Base-by-base conservation (phyloP, 2,888 invertebrate genomes). In the Gnatocerus cornutus region DNA sequence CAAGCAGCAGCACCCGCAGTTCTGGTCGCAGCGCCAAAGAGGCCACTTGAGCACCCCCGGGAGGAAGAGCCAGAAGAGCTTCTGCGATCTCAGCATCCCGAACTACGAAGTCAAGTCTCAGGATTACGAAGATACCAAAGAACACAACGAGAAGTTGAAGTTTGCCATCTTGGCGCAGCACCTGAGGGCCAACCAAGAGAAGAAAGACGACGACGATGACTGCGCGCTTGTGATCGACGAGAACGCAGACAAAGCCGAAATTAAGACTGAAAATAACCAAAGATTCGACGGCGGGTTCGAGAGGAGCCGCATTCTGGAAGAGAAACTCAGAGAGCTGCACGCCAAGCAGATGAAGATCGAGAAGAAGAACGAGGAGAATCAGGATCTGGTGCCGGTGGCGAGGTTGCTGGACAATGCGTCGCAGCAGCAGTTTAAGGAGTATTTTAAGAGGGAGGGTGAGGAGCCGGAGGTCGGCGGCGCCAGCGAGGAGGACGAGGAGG, bases 1-100 rank as follows among this genome's bases (percentile, higher is more conserved):
- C 1, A 97, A 97, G 81, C 96, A 96, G 78, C 96, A 97, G 77
- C 97, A 97, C 86, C 96, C 96, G 0, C 93, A 95, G 71, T 92
- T 90, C 80, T 96, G 96, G 93, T 93, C 93, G 59, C 93, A 94
- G 73, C 87, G 94, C 41, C 92, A 94, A 76, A 85, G 91, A 21
- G 88, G 88, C 1, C 88, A 88, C 0, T 87, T 90, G 45, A 86
- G 86, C 1, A 86, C 84, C 21, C 83, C 87, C 13, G 87, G 88
- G 0, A 79, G 88, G 61, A 88, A 88, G 68, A 85, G 86, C 0
- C 83, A 85, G 66, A 56, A 78, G 2, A 77, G 73, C 64, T 80
- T 75, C 71, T 79, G 81, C 71, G 80, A 80, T 69, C 71, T 84
- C 55, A 80, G 79, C 71, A 78, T 82, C 69, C 80, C 84, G 13